Conservation (phyloP, 2,888 invertebrate genomes). For the Margaritifera margaritifera region DNA sequence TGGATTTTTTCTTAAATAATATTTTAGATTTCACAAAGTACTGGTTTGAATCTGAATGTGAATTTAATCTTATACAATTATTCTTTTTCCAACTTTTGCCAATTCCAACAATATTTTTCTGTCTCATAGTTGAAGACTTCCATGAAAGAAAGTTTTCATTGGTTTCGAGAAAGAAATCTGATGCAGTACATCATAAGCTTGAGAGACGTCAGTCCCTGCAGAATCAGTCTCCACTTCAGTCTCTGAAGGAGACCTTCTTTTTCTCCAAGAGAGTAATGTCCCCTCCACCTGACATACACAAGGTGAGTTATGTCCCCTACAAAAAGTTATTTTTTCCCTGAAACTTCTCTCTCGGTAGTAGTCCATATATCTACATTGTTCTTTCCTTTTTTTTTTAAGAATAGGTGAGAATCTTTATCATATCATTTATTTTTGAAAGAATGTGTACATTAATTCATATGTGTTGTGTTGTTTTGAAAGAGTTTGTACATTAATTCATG, state of each 20-base stretch:
- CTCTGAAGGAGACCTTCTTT: constrained; percentile 38
- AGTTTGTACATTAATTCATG: no score
- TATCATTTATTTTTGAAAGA: no score
- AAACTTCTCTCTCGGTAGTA: not conserved
- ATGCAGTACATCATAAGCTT: constrained; percentile 1
- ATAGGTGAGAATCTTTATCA: no score
- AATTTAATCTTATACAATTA: not conserved
- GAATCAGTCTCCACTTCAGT: constrained; percentile 38
- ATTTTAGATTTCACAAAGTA: no score
- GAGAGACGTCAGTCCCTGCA: constrained; percentile 34
- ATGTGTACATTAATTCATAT: no score
- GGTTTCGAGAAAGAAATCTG: constrained; percentile 23
- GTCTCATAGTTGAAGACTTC: constrained; percentile 28
- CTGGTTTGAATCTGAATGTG: not conserved
- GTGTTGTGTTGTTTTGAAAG: no score
- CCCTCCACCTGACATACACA: constrained; percentile 41
- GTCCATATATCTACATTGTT: no score
- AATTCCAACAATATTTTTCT: no score
- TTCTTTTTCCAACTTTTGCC: not conserved
- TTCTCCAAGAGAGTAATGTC: constrained; percentile 30
- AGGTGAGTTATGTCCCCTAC: constrained; percentile 21
- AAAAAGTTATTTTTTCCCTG: no score
- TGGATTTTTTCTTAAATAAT: no score
- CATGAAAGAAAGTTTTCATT: constrained; percentile 35
- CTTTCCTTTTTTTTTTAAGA: no score